Conservation (phyloP, 2,888 invertebrate genomes). For the Mythimna ferrago region DNA sequence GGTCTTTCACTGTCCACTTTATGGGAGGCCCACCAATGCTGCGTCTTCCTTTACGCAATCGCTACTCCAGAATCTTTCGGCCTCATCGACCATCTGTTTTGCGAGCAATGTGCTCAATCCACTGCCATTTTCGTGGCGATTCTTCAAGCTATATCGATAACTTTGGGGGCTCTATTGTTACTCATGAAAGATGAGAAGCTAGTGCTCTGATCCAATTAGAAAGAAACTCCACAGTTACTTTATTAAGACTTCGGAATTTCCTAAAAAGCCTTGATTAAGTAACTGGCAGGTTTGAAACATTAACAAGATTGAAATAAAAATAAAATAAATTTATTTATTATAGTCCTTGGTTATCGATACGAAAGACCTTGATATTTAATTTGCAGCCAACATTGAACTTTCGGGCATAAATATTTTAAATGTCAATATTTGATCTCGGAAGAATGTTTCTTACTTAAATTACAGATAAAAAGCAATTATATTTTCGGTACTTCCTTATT, state of each 20-base stretch:
- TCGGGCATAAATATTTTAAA: slow-evolving; percentile 55
- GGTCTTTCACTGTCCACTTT: too few relatives aligned
- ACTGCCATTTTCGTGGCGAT: too few relatives aligned
- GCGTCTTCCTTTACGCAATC: too few relatives aligned
- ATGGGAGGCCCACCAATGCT: too few relatives aligned
- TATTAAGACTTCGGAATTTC: not conserved
- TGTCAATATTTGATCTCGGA: slow-evolving; percentile 53
- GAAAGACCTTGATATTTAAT: slow-evolving; percentile 48
- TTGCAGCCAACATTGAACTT: slow-evolving; percentile 57
- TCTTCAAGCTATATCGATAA: too few relatives aligned
- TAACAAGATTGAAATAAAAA: not conserved
- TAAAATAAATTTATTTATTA: not conserved
- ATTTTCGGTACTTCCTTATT: slow-evolving; percentile 21
- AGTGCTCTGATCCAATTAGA: not conserved
- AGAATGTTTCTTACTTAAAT: slow-evolving; percentile 25
- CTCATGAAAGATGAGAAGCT: not conserved
- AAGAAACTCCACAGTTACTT: not conserved
- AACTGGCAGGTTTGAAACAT: not conserved
- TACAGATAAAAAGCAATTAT: slow-evolving; percentile 21
- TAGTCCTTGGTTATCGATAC: slow-evolving; percentile 23
- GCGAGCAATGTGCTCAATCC: too few relatives aligned
- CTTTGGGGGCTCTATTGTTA: too few relatives aligned
- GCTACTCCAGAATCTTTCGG: too few relatives aligned
- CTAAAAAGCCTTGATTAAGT: not conserved
- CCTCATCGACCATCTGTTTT: too few relatives aligned